Base-by-base conservation (phyloP, 1,140 invertebrate genomes). In the Lepeophtheirus salmonis region DNA sequence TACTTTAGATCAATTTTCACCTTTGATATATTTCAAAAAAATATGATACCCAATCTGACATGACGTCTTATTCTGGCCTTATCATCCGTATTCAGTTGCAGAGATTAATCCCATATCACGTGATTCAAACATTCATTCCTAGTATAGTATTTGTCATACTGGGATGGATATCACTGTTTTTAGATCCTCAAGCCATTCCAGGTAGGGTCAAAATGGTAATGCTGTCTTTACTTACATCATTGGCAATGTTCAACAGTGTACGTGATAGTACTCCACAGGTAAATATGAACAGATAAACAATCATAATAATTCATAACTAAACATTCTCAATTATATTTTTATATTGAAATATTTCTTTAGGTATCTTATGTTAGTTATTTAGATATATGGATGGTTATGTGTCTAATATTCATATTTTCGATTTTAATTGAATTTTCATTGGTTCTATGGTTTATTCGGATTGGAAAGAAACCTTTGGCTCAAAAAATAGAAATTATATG, bases 371-470 rank as follows among this genome's bases (percentile, higher is more conserved):
- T 80, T 23, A 81, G 82, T 66, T 79, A 78, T 63, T 77, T 82
- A 17, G 81, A 83, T 67, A 77, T 82, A 20, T 83, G 81, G 81
- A 74, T 81, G 67, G 77, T 80, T 65, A 77, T 75, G n/a, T 83
- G 82, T 68, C 79, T 81, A 1, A 69, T 80, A 24, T 83, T 83
- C 69, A 80, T 83, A 17, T 83, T 83, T 68, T 70, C 78, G 12
- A 77, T 79, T 1, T 68, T 83, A 14, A 68, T 83, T 55, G 81
- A 83, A 68, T 83, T 80, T 70, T 80, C 81, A 62, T 73, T 81
- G 63, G 79, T 82, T 54, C 67, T 80, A 41, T 41, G 30, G 30
- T 10, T 41, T 6, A 41, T 41, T 41, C 30, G 30, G n/a, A 6
- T 10, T 10, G 30, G 30, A 10, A 6, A n/a, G n/a, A 41, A 41